Conservation (phyloP, 2,888 invertebrate species). For the Plusia festucae region DNA sequence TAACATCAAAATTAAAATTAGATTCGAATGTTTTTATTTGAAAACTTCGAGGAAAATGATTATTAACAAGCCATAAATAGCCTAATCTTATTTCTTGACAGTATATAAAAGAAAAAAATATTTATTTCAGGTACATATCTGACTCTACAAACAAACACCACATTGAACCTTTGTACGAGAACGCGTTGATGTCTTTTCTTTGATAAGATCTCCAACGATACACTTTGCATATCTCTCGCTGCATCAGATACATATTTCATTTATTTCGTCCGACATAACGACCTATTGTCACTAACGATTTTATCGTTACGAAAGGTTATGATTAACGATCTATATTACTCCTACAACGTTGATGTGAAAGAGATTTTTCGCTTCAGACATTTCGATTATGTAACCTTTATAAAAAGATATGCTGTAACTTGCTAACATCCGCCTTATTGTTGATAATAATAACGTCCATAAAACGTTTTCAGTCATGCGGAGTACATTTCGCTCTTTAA, state of each 20-base stretch:
- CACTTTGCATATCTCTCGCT: slow-evolving; percentile 18
- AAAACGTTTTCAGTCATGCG: neutral
- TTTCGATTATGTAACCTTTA: slow-evolving; percentile 23
- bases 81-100: neutral
- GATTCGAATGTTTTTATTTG: neutral
- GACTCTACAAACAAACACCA: slow-evolving; percentile 3
- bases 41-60: no score
- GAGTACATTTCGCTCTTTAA: neutral
- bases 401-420: neutral
- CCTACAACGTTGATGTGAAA: slow-evolving; percentile 42
- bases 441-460: slow-evolving; percentile 4
- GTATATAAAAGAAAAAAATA: neutral
- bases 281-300: slow-evolving; percentile 58
- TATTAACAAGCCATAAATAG: neutral
- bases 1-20: neutral
- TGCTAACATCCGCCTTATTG: slow-evolving; percentile 1
- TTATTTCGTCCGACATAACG: slow-evolving; percentile 47
- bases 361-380: slow-evolving; percentile 35
- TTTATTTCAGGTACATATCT: neutral
- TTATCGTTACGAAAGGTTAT: slow-evolving; percentile 42
- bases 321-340: slow-evolving; percentile 56
- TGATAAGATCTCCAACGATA: slow-evolving; percentile 47
- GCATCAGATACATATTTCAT: slow-evolving; percentile 24
- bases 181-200: slow-evolving; percentile 61
- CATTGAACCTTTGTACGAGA: slow-evolving; percentile 18